phyloP scores from a whole-genome alignment of 2,113 vertebrate genomes.

The Phoenicopterus ruber region DNA sequence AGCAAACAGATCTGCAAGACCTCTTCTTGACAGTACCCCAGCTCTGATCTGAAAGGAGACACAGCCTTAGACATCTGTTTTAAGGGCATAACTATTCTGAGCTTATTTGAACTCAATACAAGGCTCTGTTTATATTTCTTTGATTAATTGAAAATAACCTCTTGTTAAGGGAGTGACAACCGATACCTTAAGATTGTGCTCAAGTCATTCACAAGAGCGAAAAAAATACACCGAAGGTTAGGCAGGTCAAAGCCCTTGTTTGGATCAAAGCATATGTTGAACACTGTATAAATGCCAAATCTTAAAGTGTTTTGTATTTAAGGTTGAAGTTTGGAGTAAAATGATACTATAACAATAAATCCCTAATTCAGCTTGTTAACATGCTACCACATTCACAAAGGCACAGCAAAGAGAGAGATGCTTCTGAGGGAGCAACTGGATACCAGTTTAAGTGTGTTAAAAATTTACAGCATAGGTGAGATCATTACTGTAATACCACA shows the following conservation, averaged over 20 bases:
- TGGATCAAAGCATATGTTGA: slow-evolving; percentile 59
- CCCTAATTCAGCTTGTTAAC: slow-evolving; percentile 22
- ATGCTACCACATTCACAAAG: not conserved
- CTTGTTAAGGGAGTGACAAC: slow-evolving; percentile 55
- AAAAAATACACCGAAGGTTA: slow-evolving; percentile 35
- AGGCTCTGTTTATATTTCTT: slow-evolving; percentile 55
- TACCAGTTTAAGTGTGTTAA: not conserved
- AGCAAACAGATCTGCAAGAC: slow-evolving; percentile 11
- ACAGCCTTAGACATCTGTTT: slow-evolving; percentile 59
- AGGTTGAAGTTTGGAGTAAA: slow-evolving; percentile 50
- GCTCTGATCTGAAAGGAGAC: slow-evolving; percentile 46
- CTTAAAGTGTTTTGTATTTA: slow-evolving; percentile 44
- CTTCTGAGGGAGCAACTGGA: not conserved
- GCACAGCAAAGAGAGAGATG: not conserved
- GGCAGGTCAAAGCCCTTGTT: slow-evolving; percentile 49
- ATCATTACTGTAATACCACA: not conserved
- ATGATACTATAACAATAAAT: slow-evolving; percentile 49
- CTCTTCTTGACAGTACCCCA: slow-evolving; percentile 2
- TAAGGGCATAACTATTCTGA: not conserved
- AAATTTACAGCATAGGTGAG: slow-evolving; percentile 13
- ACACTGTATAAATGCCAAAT: slow-evolving; percentile 48
- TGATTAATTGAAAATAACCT: slow-evolving; percentile 67
- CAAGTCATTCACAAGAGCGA: not conserved
- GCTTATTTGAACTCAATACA: slow-evolving; percentile 41
- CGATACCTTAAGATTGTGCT: slow-evolving; percentile 17